These are phyloP conservation scores for Spheniscus humboldti DNA, from an alignment of 2,797 vertebrate species.

Conservation along the genomic window DNA sequence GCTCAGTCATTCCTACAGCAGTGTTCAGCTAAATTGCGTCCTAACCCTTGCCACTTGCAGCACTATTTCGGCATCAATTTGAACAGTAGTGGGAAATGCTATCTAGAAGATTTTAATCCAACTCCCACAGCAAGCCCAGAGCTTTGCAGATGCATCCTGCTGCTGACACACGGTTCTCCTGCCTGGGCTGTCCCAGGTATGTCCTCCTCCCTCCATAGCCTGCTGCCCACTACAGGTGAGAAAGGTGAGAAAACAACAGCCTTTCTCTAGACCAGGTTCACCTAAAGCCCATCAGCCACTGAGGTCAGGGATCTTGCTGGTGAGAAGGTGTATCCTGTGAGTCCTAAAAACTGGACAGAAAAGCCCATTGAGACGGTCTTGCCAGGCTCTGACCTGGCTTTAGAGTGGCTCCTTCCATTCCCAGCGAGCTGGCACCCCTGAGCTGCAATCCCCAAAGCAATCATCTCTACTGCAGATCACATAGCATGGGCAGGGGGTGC, in stretches of 20 bases:
- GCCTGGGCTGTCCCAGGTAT: not conserved
- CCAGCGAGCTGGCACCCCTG: not conserved
- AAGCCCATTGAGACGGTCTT: not conserved
- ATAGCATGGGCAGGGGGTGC: not conserved
- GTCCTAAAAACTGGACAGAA: not conserved
- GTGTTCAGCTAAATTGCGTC: not conserved
- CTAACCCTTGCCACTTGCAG: not conserved
- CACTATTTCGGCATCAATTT: not conserved
- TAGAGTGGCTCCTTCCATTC: not conserved
- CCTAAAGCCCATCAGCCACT: not conserved
- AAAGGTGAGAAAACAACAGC: not conserved
- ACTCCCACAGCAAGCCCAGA: not conserved
- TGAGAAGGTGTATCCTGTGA: not conserved
- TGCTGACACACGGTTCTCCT: not conserved
- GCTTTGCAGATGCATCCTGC: not conserved
- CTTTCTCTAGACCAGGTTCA: not conserved
- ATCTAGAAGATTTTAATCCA: not conserved
- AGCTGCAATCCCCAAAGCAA: not conserved
- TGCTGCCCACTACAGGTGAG: not conserved
- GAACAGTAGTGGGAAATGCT: not conserved
- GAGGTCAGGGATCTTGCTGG: not conserved
- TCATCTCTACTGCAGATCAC: fast-evolving
- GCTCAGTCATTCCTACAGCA: not conserved
- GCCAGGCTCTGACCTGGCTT: not conserved
- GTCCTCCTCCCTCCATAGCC: not conserved